Evolutionary conservation across 35 echinoderm and acorn worm genomes (phyloP).

Genomic region (Lytechinus variegatus): DNA sequence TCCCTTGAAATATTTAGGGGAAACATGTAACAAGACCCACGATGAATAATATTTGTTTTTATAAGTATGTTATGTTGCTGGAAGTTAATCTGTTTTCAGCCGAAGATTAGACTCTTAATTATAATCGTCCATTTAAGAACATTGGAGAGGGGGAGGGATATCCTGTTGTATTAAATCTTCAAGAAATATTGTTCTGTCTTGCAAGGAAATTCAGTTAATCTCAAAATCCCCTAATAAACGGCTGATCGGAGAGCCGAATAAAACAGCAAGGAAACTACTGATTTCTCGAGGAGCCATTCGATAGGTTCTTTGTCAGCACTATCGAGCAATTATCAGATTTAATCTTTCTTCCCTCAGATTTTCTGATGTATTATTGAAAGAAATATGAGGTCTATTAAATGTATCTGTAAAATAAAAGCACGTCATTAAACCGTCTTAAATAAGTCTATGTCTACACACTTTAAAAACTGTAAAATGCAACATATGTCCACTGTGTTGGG

Average conservation of each 20-base stretch:
- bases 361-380: not conserved
- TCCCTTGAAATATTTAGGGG: not conserved
- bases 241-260: not conserved
- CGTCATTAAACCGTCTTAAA: not conserved
- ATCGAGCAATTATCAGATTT: conserved; percentile 4
- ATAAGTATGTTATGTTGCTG: not conserved
- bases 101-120: not conserved
- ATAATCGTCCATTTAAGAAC: not conserved
- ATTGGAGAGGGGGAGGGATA: not conserved
- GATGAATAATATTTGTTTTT: not conserved
- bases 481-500: too few species aligned
- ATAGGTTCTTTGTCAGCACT: not conserved
- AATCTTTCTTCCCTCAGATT: not conserved
- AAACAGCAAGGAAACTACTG: not conserved
- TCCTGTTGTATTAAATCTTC: not conserved
- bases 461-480: too few species aligned
- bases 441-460: not conserved
- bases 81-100: not conserved
- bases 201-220: not conserved
- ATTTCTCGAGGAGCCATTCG: not conserved
- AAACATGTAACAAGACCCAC: not conserved
- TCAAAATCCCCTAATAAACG: not conserved
- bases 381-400: not conserved
- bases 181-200: conserved; percentile 20
- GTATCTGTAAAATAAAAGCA: not conserved